Evolutionary conservation across 2,113 vertebrate species (phyloP).

Genomic region (Heterotilapia buettikoferi): DNA sequence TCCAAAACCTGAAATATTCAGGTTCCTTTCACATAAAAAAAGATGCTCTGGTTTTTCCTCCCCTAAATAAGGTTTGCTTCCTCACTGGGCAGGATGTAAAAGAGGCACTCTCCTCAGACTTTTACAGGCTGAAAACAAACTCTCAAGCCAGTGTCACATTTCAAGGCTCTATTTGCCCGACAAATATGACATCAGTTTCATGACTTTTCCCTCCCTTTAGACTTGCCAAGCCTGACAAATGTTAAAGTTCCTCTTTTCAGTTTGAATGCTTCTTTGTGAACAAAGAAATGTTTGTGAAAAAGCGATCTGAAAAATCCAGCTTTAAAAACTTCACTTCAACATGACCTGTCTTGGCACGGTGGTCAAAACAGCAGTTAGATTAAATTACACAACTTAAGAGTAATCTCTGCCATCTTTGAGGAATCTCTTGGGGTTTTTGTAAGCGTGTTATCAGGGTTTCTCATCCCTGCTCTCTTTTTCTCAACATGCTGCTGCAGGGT

Average conservation of each 20-base stretch:
- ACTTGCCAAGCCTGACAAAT: not conserved
- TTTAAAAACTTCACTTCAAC: not conserved
- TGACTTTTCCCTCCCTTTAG: not conserved
- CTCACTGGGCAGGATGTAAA: not conserved
- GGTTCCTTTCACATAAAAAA: not conserved
- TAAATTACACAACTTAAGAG: slow-evolving; percentile 7
- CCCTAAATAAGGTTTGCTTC: not conserved
- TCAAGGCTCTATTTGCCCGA: slow-evolving; percentile 36
- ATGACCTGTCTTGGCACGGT: not conserved
- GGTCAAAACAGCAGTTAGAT: slow-evolving; percentile 25
- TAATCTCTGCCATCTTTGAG: slow-evolving; percentile 19
- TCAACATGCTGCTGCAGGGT: slow-evolving; percentile 24
- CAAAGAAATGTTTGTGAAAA: not conserved
- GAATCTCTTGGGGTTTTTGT: not conserved
- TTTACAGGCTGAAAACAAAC: slow-evolving; percentile 38
- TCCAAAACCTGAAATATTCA: not conserved
- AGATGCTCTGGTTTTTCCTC: not conserved
- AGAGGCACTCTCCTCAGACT: slow-evolving; percentile 10
- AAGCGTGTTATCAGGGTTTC: slow-evolving; percentile 10
- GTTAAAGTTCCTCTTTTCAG: not conserved
- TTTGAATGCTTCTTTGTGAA: not conserved
- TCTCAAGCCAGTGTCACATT: slow-evolving; percentile 43
- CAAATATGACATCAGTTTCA: slow-evolving; percentile 28
- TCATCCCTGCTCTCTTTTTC: not conserved
- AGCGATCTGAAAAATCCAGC: not conserved